phyloP scores from a whole-genome alignment of 2,888 invertebrate species.

The Melolontha melolontha region DNA sequence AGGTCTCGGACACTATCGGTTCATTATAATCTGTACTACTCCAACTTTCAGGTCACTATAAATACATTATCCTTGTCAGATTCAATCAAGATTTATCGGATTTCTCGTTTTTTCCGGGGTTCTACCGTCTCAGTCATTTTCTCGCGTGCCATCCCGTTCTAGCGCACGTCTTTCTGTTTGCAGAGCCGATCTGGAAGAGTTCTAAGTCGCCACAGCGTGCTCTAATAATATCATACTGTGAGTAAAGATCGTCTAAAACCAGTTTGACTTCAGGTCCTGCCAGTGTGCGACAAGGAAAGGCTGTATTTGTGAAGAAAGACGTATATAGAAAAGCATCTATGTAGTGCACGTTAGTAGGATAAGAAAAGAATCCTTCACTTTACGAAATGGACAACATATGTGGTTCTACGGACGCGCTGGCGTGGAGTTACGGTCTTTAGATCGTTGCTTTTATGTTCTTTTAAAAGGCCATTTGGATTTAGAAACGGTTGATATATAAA shows the following conservation, averaged over 20 bases:
- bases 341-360: conserved; percentile 3
- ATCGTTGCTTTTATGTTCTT: conserved; percentile 35
- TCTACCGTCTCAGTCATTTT: conserved; percentile 18
- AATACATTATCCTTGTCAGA: conserved; percentile 43
- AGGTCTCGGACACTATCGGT: conserved; percentile 20
- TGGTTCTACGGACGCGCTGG: not conserved
- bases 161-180: not conserved
- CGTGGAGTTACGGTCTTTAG: conserved; percentile 24
- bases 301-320: conserved; percentile 6
- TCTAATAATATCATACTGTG: conserved; percentile 50
- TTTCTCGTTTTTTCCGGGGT: conserved; percentile 35
- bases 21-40: conserved; percentile 40
- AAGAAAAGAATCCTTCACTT: conserved; percentile 11
- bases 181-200: not conserved
- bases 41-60: conserved; percentile 29
- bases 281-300: conserved; percentile 36
- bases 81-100: conserved; percentile 40
- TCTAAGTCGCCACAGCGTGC: conserved; percentile 39
- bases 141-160: not conserved
- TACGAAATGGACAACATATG: conserved; percentile 3
- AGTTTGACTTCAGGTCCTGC: conserved; percentile 44
- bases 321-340: not conserved
- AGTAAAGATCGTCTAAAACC: conserved; percentile 46
- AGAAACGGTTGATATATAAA: conserved; percentile 31
- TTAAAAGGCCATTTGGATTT: conserved; percentile 40